phyloP scores from a whole-genome alignment of 1,140 invertebrate species.

The Camponotus pennsylvanicus region DNA sequence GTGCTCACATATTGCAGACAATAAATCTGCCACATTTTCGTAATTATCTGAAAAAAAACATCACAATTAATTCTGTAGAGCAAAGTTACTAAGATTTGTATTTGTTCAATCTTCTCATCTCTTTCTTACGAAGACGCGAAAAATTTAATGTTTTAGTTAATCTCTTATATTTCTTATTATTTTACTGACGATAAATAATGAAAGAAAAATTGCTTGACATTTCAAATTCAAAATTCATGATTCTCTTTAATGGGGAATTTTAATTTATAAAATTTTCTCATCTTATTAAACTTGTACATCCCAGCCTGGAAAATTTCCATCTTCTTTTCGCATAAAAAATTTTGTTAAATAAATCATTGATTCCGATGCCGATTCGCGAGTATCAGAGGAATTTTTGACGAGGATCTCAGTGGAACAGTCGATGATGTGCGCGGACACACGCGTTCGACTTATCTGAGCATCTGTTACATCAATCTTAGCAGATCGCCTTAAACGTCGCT shows the following conservation, averaged over 20 bases:
- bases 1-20: background rate
- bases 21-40: background rate
- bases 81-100: background rate
- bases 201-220: background rate
- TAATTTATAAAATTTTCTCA: background rate
- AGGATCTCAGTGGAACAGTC: background rate
- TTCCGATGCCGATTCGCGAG: background rate
- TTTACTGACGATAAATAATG: background rate
- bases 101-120: background rate
- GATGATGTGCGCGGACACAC: constrained; percentile 11
- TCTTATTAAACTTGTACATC: background rate
- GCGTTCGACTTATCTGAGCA: constrained; percentile 30
- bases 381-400: background rate
- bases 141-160: background rate
- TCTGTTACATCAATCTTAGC: constrained; percentile 67
- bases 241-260: background rate
- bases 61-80: background rate
- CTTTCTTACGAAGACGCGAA: background rate
- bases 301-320: background rate
- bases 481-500: constrained; percentile 66
- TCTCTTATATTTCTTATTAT: background rate
- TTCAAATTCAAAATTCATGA: background rate
- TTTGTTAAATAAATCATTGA: background rate
- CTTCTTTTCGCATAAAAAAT: background rate
- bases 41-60: background rate